A percentile compares a stretch with the other conserved stretches of the same genome.
These are phyloP conservation scores for Schizaphis graminum DNA, from an alignment of 2,888 invertebrate species.

Conservation along the genomic window DNA sequence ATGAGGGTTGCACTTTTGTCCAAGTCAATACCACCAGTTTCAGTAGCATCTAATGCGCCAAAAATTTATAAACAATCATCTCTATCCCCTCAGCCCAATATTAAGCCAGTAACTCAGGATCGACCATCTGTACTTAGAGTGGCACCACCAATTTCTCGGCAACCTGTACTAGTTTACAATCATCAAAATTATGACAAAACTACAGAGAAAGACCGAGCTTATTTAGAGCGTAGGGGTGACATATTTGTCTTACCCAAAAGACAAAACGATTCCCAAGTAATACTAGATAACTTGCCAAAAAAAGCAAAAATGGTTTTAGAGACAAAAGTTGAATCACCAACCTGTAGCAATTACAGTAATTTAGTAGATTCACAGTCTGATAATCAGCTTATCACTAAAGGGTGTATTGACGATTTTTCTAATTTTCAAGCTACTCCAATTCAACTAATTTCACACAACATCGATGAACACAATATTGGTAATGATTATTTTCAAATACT, in stretches of 20 bases:
- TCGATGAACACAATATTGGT: slow-evolving; percentile 32
- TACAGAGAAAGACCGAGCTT: slow-evolving; percentile 32
- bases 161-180: slow-evolving; percentile 60
- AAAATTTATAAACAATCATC: slow-evolving; percentile 68
- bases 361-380: slow-evolving; percentile 27
- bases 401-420: slow-evolving; percentile 38
- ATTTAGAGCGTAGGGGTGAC: slow-evolving; percentile 38
- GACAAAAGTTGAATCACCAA: slow-evolving; percentile 19
- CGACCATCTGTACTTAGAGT: slow-evolving; percentile 67
- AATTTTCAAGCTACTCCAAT: slow-evolving; percentile 33
- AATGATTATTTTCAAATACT: not conserved
- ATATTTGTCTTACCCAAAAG: slow-evolving; percentile 45
- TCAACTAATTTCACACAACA: not conserved
- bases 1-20: slow-evolving; percentile 71
- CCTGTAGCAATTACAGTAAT: slow-evolving; percentile 43
- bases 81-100: slow-evolving; percentile 8
- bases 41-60: slow-evolving; percentile 70
- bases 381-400: not conserved
- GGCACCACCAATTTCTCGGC: slow-evolving; percentile 67
- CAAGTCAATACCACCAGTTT: slow-evolving; percentile 70
- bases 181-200: not conserved
- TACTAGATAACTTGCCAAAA: slow-evolving; percentile 13
- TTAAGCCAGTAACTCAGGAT: slow-evolving; percentile 58
- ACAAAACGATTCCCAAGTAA: slow-evolving; percentile 19
- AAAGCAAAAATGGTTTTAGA: slow-evolving; percentile 38